Base-by-base conservation (phyloP, 2,113 vertebrate species). In the Forbesichthys papilliferus region DNA sequence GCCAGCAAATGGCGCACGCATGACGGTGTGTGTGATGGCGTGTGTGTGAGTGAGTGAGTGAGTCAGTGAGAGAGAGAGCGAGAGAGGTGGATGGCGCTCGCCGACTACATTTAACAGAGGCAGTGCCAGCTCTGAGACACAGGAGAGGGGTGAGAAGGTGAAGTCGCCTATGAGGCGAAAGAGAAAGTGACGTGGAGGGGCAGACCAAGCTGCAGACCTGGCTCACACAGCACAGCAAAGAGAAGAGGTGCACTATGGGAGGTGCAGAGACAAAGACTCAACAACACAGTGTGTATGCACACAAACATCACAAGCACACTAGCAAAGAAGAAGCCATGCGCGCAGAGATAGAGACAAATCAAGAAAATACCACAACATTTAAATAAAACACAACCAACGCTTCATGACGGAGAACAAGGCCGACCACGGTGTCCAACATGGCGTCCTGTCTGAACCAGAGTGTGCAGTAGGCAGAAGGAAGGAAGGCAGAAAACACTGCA, bases 221-320 rank as follows among this genome's bases (percentile, higher is more conserved):
- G 86, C 84, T 83, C 80, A 77, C 79, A 69, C 66, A 27, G 77
- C 75, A 88, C 84, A 91, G 90, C 88, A 90, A 91, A 91, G 90
- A 84, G 80, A 59, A 81, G 81, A 61, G 84, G 83, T 88, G 90
- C 87, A 91, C 87, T 66, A 86, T 87, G 87, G 86, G 88, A 89
- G 73, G 7, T 42, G 36, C 7, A 8, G 36, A 42, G 36, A 42
- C 0, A 42, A 7, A 42, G 7, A 72, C 52, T 71, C 73, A 77
- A 77, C 69, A 61, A n/a, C 47, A 18, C 33, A 61, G 7, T 36
- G 48, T 54, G 7, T 36, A 49, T 54, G 36, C 64, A 52, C 52
- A 49, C n/a, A 64, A 73, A 47, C 16, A 7, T 33, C 27, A 27
- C 27, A 42, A 13, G 4, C 64, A 47, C 46, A 48, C 60, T 65